Conservation (phyloP, 2,888 invertebrate genomes). For the Bursaphelenchus okinawaensis region DNA sequence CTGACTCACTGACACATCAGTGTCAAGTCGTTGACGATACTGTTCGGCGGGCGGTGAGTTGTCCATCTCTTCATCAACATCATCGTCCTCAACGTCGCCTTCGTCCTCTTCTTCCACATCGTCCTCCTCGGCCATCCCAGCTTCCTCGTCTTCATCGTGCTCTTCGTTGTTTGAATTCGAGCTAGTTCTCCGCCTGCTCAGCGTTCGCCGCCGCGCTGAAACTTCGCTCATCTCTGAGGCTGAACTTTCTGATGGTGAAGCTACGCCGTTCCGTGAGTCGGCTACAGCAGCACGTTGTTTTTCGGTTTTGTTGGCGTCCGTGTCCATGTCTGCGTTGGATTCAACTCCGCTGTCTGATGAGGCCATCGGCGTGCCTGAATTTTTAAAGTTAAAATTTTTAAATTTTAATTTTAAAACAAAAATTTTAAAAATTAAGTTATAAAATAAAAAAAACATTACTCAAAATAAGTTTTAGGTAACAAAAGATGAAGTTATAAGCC, state of each 20-base stretch:
- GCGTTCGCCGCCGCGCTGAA: constrained; percentile 1
- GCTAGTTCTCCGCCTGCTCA: constrained; percentile 6
- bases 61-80: constrained; percentile 26
- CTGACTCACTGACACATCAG: constrained; percentile 1
- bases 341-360: constrained; percentile 57
- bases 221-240: constrained; percentile 25
- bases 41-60: constrained; percentile 21
- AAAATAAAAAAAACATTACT: too few species aligned
- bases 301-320: constrained; percentile 22
- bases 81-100: constrained; percentile 17
- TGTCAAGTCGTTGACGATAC: constrained; percentile 9
- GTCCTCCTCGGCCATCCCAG: constrained; percentile 7
- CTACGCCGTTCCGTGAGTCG: constrained; percentile 23
- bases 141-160: constrained; percentile 20
- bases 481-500: too few species aligned
- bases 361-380: constrained; percentile 45
- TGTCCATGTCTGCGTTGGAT: constrained; percentile 51
- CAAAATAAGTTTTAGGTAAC: too few species aligned
- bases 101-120: constrained; percentile 19
- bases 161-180: neutral
- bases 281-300: constrained; percentile 44
- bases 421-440: too few species aligned
- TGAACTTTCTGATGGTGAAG: constrained; percentile 29
- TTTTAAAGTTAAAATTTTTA: neutral
- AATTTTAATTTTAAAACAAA: too few species aligned